Base-by-base conservation (phyloP, 37 sponge, comb jelly and placozoan genomes). In the Halichondria panicea region DNA sequence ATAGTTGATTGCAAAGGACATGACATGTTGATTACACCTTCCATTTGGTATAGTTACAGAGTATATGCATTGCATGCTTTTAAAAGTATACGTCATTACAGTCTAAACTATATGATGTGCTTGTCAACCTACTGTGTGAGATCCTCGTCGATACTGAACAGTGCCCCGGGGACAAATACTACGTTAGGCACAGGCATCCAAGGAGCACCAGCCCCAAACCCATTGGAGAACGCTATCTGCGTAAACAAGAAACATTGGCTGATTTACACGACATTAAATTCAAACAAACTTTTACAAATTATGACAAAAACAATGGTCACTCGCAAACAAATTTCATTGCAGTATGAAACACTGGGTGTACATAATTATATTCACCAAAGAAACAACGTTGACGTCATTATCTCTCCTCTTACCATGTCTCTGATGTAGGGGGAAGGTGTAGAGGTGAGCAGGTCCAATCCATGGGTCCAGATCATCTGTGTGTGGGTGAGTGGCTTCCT, bases 201-300 rank as follows among this genome's bases (percentile, higher is more conserved):
- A 55, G 39, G 40, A 5, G 55, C 37, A 0, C 31, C 45, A 45
- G 75, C 27, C 32, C 83, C 75, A 82, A 40, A 82, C 9, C 83
- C 83, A 74, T 82, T 68, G 22, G 83, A 74, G 41, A 82, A 64
- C 13, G 83, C 83, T 34, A 82, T 71, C 83, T 82, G 74, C 19
- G 19, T 13, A 31, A 1, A 24, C n/a, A n/a, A n/a, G n/a, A n/a
- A n/a, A n/a, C n/a, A n/a, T n/a, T n/a, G n/a, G n/a, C n/a, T n/a
- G n/a, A n/a, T n/a, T n/a, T n/a, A n/a, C n/a, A n/a, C n/a, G n/a
- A n/a, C 27, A 12, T 24, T n/a, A 58, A 7, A 21, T 58, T 25
- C 27, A 24, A 12, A 21, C 25, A 12, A 24, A 8, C 8, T 24
- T 25, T 58, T 58, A 21, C n/a, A n/a, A n/a, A n/a, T n/a, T n/a